Conservation (phyloP, 2,113 vertebrate species). For the Galeopterus variegatus region DNA sequence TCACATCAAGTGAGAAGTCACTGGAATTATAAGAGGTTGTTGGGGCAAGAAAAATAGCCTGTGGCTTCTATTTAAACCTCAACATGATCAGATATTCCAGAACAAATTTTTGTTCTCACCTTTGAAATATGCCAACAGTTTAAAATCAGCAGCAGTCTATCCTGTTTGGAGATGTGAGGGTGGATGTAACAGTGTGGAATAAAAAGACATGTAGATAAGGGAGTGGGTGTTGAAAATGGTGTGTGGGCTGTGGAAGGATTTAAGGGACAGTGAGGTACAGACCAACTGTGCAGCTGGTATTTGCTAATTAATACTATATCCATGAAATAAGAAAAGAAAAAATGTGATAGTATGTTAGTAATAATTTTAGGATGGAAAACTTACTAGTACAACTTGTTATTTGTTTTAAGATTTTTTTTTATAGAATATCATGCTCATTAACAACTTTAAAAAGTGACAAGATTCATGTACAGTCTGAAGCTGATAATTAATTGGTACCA, state of each 20-base stretch:
- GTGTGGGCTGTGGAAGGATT: background rate
- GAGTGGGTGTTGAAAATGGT: background rate
- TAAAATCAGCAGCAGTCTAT: background rate
- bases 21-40: background rate
- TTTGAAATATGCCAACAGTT: background rate
- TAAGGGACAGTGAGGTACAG: background rate
- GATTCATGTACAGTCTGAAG: conserved; percentile 4
- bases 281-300: conserved; percentile 29
- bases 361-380: conserved; percentile 64
- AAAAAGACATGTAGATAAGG: background rate
- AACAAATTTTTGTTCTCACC: background rate
- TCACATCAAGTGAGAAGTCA: background rate
- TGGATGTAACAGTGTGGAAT: background rate
- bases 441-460: conserved; percentile 65
- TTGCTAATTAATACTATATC: conserved; percentile 63
- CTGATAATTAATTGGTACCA: conserved; percentile 32
- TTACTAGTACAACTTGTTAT: background rate
- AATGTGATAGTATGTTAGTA: conserved; percentile 17
- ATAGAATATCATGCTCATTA: conserved; percentile 45
- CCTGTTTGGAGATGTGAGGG: background rate
- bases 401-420: conserved; percentile 71
- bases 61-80: background rate
- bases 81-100: background rate
- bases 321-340: conserved; percentile 65
- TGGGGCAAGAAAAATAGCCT: background rate